A percentile compares a stretch with the other conserved stretches of the same genome.
phyloP scores from a whole-genome alignment of 1,140 invertebrate species.

The Zelostemma sp. region DNA sequence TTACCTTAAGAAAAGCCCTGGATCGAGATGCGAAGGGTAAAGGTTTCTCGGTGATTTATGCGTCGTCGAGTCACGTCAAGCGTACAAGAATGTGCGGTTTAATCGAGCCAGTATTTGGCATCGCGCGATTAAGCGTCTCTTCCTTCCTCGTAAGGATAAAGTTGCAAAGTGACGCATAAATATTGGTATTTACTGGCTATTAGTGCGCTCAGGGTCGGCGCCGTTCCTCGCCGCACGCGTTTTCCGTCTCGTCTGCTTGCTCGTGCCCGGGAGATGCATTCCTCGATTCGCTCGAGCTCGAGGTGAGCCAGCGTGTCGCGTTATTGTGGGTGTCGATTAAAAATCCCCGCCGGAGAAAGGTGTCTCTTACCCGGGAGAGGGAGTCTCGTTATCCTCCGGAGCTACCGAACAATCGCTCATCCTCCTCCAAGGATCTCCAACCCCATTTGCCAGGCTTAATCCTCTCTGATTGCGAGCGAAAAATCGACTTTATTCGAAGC shows the following conservation, averaged over 20 bases:
- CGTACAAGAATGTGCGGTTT: conserved; percentile 9
- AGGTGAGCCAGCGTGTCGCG: conserved; percentile 8
- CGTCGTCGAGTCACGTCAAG: neutral
- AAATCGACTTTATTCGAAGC: too few relatives aligned
- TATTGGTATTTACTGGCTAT: conserved; percentile 50
- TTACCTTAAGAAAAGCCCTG: too few relatives aligned
- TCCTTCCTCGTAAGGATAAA: conserved; percentile 29
- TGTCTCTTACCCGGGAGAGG: neutral
- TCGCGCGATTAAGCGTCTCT: conserved; percentile 30
- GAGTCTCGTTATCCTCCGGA: conserved; percentile 20
- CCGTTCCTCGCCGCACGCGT: conserved; percentile 39
- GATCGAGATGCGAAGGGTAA: neutral
- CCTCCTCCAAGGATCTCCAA: conserved; percentile 30
- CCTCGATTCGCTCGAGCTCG: conserved; percentile 10
- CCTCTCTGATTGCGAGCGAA: too few relatives aligned
- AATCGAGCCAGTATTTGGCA: conserved; percentile 19
- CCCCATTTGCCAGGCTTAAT: too few relatives aligned
- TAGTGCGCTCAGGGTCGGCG: conserved; percentile 45
- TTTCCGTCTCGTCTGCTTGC: conserved; percentile 34
- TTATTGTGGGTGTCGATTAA: conserved; percentile 11
- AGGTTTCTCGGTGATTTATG: conserved; percentile 17
- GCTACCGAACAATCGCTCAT: conserved; percentile 23
- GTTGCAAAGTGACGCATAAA: conserved; percentile 46
- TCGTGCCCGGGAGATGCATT: neutral
- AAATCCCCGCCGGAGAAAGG: conserved; percentile 25